Evolutionary conservation across 1,140 invertebrate species (phyloP).

Genomic region (Drosophila grimshawi): DNA sequence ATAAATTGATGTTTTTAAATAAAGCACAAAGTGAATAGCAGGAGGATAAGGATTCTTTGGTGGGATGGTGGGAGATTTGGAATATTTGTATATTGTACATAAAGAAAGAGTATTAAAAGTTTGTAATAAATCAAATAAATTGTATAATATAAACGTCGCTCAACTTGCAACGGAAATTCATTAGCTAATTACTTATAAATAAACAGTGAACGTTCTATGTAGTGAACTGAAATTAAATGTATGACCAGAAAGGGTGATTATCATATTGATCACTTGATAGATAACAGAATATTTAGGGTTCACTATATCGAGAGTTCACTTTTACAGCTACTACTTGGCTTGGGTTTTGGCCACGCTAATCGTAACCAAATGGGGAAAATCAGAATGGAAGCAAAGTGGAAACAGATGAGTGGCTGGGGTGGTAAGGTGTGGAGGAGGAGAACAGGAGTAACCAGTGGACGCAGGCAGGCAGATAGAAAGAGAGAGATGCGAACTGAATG

Average conservation of each 20-base stretch:
- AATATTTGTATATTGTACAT: neutral
- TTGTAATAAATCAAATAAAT: neutral
- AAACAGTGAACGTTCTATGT: constrained; percentile 17
- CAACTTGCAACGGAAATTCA: constrained; percentile 4
- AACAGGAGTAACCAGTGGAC: constrained; percentile 23
- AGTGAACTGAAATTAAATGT: neutral
- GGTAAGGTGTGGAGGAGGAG: constrained; percentile 1
- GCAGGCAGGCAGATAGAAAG: constrained; percentile 26
- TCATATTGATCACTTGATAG: neutral
- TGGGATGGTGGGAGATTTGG: neutral
- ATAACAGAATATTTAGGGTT: neutral
- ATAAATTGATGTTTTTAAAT: neutral
- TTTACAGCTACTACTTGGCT: neutral
- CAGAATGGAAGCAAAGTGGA: constrained; percentile 19
- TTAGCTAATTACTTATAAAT: neutral
- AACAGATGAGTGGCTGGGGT: constrained; percentile 2
- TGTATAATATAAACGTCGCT: neutral
- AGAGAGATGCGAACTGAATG: constrained; percentile 16
- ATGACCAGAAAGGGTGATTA: too few relatives aligned
- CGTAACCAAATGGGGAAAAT: constrained; percentile 13
- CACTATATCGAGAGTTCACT: constrained; percentile 18
- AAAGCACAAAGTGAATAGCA: constrained; percentile 16
- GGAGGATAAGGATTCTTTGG: neutral
- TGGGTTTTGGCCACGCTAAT: constrained; percentile 20
- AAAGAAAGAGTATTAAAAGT: neutral